phyloP scores from a whole-genome alignment of 2,888 invertebrate genomes.

The Cantharis flavilabris region DNA sequence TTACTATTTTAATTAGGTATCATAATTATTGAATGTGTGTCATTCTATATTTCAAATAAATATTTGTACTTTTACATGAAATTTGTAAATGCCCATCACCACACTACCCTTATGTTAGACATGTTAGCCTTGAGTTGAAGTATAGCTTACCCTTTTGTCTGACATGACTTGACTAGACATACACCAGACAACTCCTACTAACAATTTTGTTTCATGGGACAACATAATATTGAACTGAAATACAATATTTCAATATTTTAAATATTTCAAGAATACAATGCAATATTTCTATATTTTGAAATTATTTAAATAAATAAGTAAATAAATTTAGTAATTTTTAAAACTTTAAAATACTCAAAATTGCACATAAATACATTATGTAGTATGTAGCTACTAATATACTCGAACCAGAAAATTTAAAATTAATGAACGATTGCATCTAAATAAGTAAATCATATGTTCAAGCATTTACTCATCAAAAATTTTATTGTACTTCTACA shows the following conservation, averaged over 20 bases:
- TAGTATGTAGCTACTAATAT: no score
- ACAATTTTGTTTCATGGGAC: neutral
- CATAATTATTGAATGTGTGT: no score
- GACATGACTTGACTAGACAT: conserved; percentile 32
- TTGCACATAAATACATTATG: neutral
- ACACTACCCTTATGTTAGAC: conserved; percentile 38
- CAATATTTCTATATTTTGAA: no score
- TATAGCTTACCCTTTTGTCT: conserved; percentile 40
- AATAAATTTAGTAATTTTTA: neutral
- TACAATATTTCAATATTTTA: no score
- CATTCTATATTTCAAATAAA: neutral
- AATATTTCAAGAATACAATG: no score
- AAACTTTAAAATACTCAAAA: neutral
- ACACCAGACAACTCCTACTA: conserved; percentile 37
- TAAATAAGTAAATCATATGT: neutral
- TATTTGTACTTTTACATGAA: neutral
- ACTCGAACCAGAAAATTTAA: neutral
- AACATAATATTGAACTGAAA: no score
- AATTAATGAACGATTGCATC: neutral
- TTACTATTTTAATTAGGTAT: no score
- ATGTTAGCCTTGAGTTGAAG: conserved; percentile 39
- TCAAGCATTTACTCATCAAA: no score
- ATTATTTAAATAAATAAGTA: neutral
- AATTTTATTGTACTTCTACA: neutral
- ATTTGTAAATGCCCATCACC: conserved; percentile 20